Percentiles rank a stretch among this genome's conserved stretches.
Conservation (phyloP, 1,140 invertebrate species). For the Cydia fagiglandana region DNA sequence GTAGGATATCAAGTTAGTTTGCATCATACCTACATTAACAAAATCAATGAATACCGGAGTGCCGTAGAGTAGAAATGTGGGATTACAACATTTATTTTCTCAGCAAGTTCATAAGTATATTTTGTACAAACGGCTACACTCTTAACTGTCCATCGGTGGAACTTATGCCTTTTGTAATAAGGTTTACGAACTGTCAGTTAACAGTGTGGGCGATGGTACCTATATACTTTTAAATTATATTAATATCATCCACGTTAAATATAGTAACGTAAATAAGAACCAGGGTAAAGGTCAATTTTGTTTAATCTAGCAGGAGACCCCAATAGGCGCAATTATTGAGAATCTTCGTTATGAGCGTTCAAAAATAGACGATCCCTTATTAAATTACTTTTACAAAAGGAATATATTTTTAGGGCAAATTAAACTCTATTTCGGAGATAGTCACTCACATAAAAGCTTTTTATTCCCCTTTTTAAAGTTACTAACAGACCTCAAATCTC, state of each 20-base stretch:
- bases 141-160: no score
- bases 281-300: background rate
- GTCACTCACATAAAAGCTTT: background rate
- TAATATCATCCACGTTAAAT: background rate
- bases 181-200: no score
- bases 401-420: background rate
- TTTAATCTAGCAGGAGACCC: background rate
- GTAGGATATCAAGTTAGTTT: no score
- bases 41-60: no score
- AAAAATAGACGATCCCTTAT: slow-evolving; percentile 2
- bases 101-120: no score
- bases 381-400: background rate
- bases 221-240: background rate
- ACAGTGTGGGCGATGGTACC: no score
- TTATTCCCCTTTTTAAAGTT: no score
- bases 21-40: no score
- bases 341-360: background rate
- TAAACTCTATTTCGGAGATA: background rate
- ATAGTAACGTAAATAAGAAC: background rate
- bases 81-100: no score
- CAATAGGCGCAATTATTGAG: background rate
- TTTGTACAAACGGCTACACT: background rate
- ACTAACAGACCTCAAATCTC: background rate
- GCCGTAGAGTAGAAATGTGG: no score
- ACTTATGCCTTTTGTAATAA: no score